These are phyloP conservation scores for Parazoanthus swiftii DNA, from an alignment of 92 coral and sea anemone species.

Conservation along the genomic window DNA sequence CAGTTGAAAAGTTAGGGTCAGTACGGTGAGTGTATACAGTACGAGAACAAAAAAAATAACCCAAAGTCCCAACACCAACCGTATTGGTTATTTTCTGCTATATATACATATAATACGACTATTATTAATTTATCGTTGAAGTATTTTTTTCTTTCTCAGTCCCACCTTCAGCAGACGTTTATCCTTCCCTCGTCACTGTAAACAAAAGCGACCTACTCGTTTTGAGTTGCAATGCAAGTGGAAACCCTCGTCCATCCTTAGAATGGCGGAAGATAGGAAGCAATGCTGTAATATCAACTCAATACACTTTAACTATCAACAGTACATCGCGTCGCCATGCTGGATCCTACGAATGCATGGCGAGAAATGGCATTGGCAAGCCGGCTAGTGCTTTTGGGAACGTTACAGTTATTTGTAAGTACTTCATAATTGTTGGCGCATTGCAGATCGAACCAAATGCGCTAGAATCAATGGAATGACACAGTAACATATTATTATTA, in stretches of 20 bases:
- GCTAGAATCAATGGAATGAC: too few species aligned
- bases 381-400: slow-evolving; percentile 23
- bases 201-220: slow-evolving; percentile 7
- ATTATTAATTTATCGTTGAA: not conserved
- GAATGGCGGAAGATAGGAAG: slow-evolving; percentile 32
- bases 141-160: not conserved
- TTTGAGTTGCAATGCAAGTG: slow-evolving; percentile 42
- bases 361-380: slow-evolving; percentile 19
- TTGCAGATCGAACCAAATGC: too few species aligned
- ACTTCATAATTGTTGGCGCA: not conserved
- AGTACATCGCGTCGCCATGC: not conserved
- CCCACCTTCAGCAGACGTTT: not conserved
- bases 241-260: slow-evolving; percentile 33
- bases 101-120: too few species aligned
- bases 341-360: slow-evolving; percentile 29
- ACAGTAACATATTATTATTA: too few species aligned
- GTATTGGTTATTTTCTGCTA: too few species aligned
- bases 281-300: not conserved
- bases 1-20: too few species aligned
- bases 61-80: too few species aligned
- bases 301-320: not conserved
- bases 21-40: too few species aligned
- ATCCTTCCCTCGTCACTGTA: not conserved
- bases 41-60: too few species aligned
- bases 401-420: slow-evolving; percentile 44